These are phyloP conservation scores for Leptonema lineaticorne DNA, from an alignment of 1,140 invertebrate species.

Conservation along the genomic window DNA sequence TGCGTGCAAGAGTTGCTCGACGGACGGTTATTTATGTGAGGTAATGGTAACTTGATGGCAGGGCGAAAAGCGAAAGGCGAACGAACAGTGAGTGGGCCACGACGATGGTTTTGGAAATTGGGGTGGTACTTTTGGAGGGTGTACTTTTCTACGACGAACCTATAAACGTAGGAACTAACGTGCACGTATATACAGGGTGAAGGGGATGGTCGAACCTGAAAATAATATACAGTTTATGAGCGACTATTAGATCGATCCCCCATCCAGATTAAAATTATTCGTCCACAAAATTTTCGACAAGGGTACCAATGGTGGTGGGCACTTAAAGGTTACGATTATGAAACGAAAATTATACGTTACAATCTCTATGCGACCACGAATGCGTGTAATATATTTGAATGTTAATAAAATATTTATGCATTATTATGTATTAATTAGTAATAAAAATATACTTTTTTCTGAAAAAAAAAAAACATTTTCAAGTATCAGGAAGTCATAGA, in stretches of 20 bases:
- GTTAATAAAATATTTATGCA: too few relatives aligned
- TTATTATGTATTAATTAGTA: too few relatives aligned
- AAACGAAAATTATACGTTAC: background rate
- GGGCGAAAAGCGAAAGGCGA: constrained; percentile 15
- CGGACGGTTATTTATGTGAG: constrained; percentile 37
- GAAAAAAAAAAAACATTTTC: too few relatives aligned
- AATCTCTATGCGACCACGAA: background rate
- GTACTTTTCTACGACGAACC: background rate
- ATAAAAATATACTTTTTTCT: too few relatives aligned
- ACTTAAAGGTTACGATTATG: constrained; percentile 32
- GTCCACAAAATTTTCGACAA: constrained; percentile 26
- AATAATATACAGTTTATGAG: constrained; percentile 37
- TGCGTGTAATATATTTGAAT: too few relatives aligned
- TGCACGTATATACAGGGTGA: too few relatives aligned
- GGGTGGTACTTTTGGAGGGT: background rate
- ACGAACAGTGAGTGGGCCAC: background rate
- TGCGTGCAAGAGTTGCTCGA: constrained; percentile 36
- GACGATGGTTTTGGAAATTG: background rate
- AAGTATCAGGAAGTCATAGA: too few relatives aligned
- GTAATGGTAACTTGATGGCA: constrained; percentile 27
- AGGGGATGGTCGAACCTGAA: constrained; percentile 24
- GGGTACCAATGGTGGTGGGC: too few relatives aligned
- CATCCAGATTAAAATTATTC: constrained; percentile 37
- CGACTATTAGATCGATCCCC: constrained; percentile 33
- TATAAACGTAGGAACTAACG: too few relatives aligned